phyloP scores from a whole-genome alignment of 2,113 vertebrate genomes.

The human (Homo sapiens) region GRCh38 chr3:24493501-24494000 shows the following conservation, averaged over 20 bases:
- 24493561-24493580: not conserved
- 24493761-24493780: not conserved
- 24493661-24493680: not conserved
- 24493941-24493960: not conserved
- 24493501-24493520: slow-evolving; percentile 14
- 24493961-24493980: not conserved
- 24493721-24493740: not conserved
- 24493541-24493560: not conserved
- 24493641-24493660: not conserved
- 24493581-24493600: not conserved
- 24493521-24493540: not conserved
- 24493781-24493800: slow-evolving; percentile 11
- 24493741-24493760: not conserved
- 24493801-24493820: slow-evolving; percentile 56
- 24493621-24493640: not conserved
- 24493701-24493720: not conserved
- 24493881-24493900: slow-evolving; percentile 17
- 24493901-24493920: not conserved
- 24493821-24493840: not conserved
- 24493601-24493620: not conserved
- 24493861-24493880: slow-evolving; percentile 32
- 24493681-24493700: not conserved
- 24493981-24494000: slow-evolving; percentile 40
- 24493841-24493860: slow-evolving; percentile 13
- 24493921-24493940: not conserved